A percentile compares a stretch with the other conserved stretches of the same genome.
Conservation (phyloP, 2,797 vertebrate genomes). For the Lacerta bilineata region DNA sequence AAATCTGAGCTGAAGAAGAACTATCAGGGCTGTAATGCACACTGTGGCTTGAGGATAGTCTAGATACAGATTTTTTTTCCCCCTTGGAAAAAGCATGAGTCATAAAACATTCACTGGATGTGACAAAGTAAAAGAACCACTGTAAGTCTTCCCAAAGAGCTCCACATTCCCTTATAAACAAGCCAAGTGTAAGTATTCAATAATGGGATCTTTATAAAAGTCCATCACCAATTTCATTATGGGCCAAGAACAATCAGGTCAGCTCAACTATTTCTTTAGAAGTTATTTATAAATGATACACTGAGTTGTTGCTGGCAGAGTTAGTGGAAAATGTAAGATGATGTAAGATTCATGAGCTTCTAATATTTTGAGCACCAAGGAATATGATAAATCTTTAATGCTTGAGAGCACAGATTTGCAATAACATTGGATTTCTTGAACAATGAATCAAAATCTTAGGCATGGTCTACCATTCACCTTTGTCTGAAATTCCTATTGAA, state of each 20-base stretch:
- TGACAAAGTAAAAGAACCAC: neutral
- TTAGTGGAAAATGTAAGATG: conserved; percentile 16
- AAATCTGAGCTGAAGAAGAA: neutral
- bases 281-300: conserved; percentile 20
- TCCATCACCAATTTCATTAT: conserved; percentile 4
- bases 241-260: fast-evolving
- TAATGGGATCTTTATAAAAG: conserved; percentile 2
- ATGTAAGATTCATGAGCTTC: conserved; percentile 32
- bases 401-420: neutral
- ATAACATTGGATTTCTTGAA: neutral
- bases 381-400: neutral
- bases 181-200: conserved; percentile 16
- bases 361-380: conserved; percentile 14
- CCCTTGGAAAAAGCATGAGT: neutral
- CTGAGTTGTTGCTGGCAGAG: conserved; percentile 34
- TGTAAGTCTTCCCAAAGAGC: neutral
- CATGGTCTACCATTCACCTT: neutral
- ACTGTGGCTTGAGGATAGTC: neutral
- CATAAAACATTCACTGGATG: conserved; percentile 15
- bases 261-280: neutral
- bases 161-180: neutral
- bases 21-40: neutral
- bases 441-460: neutral
- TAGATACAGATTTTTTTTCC: neutral
- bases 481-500: neutral